Percentiles rank a stretch among this genome's conserved stretches.
phyloP scores from a whole-genome alignment of 2,113 vertebrate genomes.

The Nothocercus nigrocapillus region DNA sequence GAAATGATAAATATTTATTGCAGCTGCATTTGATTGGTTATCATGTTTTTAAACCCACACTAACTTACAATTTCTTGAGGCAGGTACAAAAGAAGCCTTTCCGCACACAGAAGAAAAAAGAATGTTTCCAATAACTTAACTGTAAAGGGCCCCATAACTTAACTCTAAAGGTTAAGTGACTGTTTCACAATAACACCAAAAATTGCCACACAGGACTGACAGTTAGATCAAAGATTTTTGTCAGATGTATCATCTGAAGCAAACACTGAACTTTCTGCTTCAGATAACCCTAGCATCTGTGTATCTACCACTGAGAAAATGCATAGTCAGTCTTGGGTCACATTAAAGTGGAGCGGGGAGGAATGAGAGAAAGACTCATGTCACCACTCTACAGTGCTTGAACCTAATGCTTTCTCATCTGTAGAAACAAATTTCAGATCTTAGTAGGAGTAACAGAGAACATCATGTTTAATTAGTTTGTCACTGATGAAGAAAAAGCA shows the following conservation, averaged over 20 bases:
- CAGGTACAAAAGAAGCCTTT: background rate
- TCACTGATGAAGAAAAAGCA: background rate
- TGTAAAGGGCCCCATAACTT: background rate
- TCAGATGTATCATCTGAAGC: slow-evolving; percentile 63
- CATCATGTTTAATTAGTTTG: slow-evolving; percentile 21
- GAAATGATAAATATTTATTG: background rate
- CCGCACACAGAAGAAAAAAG: background rate
- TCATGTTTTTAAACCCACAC: background rate
- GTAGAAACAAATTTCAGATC: slow-evolving; percentile 32
- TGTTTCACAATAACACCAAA: slow-evolving; percentile 11
- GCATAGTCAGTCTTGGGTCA: background rate
- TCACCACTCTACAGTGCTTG: background rate
- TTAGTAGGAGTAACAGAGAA: slow-evolving; percentile 9
- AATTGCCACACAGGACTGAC: background rate
- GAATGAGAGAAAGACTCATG: slow-evolving; percentile 30
- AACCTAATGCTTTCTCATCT: slow-evolving; percentile 28
- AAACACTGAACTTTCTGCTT: slow-evolving; percentile 60
- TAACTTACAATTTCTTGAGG: background rate
- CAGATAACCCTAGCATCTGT: slow-evolving; percentile 46
- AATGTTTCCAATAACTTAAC: background rate
- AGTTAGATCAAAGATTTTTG: slow-evolving; percentile 50
- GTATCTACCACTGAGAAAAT: slow-evolving; percentile 28
- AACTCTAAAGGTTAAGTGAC: slow-evolving; percentile 28
- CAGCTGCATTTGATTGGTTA: background rate
- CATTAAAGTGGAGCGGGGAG: background rate